phyloP scores from a whole-genome alignment of 2,113 vertebrate genomes.

The Saimiri boliviensis region DNA sequence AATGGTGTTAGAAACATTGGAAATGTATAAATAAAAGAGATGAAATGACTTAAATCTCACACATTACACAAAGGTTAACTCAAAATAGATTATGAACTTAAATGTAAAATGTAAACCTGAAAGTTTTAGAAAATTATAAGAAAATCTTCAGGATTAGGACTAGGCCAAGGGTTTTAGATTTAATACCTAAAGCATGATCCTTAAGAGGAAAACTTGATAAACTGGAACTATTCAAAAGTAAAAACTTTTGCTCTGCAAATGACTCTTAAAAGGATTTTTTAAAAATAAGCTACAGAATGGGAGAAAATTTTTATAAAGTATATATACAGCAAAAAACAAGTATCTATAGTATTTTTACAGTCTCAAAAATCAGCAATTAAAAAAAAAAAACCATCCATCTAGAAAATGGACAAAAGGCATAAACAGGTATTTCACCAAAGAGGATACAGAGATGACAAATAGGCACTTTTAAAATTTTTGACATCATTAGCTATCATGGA shows the following conservation, averaged over 20 bases:
- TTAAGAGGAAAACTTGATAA: background rate
- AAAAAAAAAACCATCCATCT: background rate
- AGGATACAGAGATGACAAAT: background rate
- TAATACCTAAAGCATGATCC: background rate
- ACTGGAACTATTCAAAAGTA: background rate
- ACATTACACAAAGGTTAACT: background rate
- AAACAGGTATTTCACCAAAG: background rate
- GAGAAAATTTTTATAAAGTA: background rate
- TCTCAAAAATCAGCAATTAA: background rate
- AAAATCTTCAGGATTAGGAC: background rate
- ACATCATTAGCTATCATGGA: background rate
- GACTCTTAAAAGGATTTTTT: background rate
- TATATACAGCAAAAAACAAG: background rate
- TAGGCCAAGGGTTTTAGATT: background rate
- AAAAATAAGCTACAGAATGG: background rate
- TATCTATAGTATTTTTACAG: background rate
- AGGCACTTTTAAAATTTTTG: background rate
- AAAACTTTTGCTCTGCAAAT: background rate
- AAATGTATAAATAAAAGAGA: background rate
- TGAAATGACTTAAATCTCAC: background rate
- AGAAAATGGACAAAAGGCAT: background rate
- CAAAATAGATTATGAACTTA: background rate
- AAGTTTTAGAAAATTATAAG: background rate
- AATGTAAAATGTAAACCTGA: background rate
- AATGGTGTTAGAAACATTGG: background rate